Base-by-base conservation (phyloP, 1,140 invertebrate genomes). In the Cryptotermes secundus region DNA sequence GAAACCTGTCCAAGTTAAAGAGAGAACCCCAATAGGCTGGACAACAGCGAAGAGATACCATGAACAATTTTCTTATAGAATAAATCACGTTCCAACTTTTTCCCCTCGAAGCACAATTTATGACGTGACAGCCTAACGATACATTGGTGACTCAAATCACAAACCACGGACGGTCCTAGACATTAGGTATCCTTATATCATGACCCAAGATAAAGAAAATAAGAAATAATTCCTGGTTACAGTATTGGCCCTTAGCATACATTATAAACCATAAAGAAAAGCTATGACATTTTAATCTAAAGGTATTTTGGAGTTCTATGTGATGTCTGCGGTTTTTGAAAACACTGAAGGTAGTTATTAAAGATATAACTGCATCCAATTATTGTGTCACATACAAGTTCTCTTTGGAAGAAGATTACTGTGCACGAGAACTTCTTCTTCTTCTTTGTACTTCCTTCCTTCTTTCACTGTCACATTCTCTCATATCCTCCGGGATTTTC, bases 221-320 rank as follows among this genome's bases (percentile, higher is more conserved):
- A 9, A 31, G 6, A 59, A n/a, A 72, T 72, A 72, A 72, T 72
- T 31, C 59, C 31, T 72, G 59, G 59, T 72, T 72, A 72, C 59
- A 31, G n/a, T 31, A 72, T 26, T n/a, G n/a, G 59, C 59, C 59
- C 31, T 72, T 31, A n/a, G 59, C 59, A n/a, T 72, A 72, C 7
- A 7, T 72, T 72, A 31, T 26, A 72, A 72, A 72, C n/a, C 59
- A 72, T 72, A 72, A 72, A 72, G 59, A 72, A 59, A 72, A 72
- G 59, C 59, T 72, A 72, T 72, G 59, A 72, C 59, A 72, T 72
- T 72, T 72, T 72, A 72, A 72, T 72, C 59, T 72, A 14, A 72
- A 31, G 59, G 59, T 72, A 72, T 72, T 72, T n/a, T 31, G 59
- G 31, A 31, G 59, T 72, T 31, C n/a, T n/a, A n/a, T 72, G 16